Evolutionary conservation across 2,888 invertebrate genomes (phyloP), one percentile per base, ranked within the genome.

Genomic region (Augochlorella aurata): DNA sequence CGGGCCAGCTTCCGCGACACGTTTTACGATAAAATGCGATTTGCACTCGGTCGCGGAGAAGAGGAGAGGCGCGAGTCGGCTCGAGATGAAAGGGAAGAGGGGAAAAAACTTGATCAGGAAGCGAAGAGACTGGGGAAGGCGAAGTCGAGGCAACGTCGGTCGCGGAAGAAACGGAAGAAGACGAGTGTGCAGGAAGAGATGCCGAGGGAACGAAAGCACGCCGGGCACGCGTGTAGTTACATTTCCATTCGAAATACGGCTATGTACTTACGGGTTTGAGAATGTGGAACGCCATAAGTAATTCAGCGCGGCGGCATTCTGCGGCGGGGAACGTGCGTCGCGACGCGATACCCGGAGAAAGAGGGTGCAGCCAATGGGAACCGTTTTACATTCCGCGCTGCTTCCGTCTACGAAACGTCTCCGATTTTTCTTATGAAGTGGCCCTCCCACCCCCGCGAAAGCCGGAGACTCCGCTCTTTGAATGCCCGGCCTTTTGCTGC

Each of bases 21-120:
- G 85, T 85, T 89, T 90, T 82, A 87, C 83, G 88, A 85, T 84
- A 87, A 89, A 89, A 88, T 84, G 79, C 87, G 85, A 90, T 90
- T 87, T 89, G 88, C 90, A 85, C 89, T 74, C 83, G 52, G 70
- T 69, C 77, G 52, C 79, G 74, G 67, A 61, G 68, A 45, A 69
- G 77, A 66, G 71, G 45, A 18, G 50, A 63, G 61, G 61, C 18
- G 63, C 63, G 38, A 70, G 78, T 52, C 82, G 82, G 77, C 78
- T 80, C 78, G 79, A 87, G 89, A 90, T 88, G 88, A 88, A 90
- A 89, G 88, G 87, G 85, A 87, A 84, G 87, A 80, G 82, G 38
- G 29, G 18, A 38, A 65, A 49, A 74, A 65, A 72, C 54, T 63
- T 52, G 61, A 45, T 52, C 16, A 69, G 66, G 38, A 71, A 74